Evolutionary conservation across 2,113 vertebrate genomes (phyloP), one percentile per base, ranked within the genome.

Genomic region (Toxotes jaculatrix): DNA sequence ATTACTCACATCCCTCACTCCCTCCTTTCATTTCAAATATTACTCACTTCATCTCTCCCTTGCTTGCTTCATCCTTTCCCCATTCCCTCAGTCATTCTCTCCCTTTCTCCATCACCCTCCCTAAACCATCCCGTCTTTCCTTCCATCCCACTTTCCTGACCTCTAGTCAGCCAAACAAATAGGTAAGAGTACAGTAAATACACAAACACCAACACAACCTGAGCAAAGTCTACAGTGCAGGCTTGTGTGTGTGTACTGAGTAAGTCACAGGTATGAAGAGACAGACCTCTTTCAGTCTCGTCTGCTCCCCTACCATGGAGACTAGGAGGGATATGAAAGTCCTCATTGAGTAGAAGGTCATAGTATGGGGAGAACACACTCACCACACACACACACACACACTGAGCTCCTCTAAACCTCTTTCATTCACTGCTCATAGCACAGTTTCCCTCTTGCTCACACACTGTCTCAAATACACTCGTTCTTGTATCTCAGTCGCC

Each of bases 261-360:
- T 82, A 65, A 70, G 86, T 86, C 82, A 79, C 89, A 90, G 88
- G 89, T 87, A 90, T 53, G 70, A n/a, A 71, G 59, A 93, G 87
- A 91, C 89, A 91, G 89, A 77, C 68, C 69, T 86, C 90, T 86
- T 85, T 93, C 83, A 89, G 84, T 88, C 60, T 75, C 4, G 69
- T 88, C 89, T 85, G 75, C 83, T 77, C 71, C 73, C 65, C 40
- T 71, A 70, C 75, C 65, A 32, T 36, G 72, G 71, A 67, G 87
- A 73, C 76, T 21, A 49, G 16, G 45, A 55, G 60, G 79, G 64
- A 74, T 90, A 93, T 94, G 88, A 93, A 92, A 90, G 90, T 91
- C 75, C 71, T 88, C 90, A 91, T 93, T 94, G 86, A 94, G 87
- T 67, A 82, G 79, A 90, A 90, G 89, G 88, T 89, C 87, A 88